These are phyloP conservation scores for Asarcornis scutulata DNA, from an alignment of 2,113 vertebrate species.

Conservation along the genomic window DNA sequence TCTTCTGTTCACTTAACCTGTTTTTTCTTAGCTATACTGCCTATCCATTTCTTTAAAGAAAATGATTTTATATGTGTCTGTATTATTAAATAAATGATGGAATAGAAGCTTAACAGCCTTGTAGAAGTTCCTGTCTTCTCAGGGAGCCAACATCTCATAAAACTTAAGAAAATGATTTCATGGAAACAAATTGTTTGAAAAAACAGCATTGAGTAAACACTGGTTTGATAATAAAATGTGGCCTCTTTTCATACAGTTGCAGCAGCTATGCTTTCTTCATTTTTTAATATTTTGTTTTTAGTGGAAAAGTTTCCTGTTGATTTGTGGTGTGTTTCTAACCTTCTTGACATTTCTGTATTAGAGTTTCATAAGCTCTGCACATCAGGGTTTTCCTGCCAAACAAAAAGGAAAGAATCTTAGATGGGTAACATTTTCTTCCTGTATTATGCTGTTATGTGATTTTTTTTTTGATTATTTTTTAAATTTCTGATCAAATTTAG, in stretches of 20 bases:
- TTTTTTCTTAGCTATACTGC: conserved; percentile 2
- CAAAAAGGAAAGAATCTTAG: neutral
- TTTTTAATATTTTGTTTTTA: neutral
- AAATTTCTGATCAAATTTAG: neutral
- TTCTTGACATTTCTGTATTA: neutral
- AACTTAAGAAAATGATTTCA: neutral
- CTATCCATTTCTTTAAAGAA: neutral
- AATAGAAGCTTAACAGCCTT: neutral
- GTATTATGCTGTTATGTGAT: neutral
- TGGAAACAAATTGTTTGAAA: neutral
- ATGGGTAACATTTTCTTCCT: neutral
- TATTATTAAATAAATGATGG: neutral
- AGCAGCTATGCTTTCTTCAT: neutral
- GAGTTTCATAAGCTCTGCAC: neutral
- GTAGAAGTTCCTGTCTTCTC: neutral
- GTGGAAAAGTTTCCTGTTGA: neutral
- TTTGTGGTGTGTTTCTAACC: neutral
- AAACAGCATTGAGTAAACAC: neutral
- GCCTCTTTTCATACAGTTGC: neutral
- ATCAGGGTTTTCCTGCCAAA: neutral
- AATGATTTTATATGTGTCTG: neutral
- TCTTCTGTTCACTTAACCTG: neutral
- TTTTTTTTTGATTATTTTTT: neutral
- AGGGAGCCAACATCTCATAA: neutral
- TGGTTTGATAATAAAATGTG: neutral